Conservation (phyloP, 2,888 invertebrate genomes). For the Hirudinaria manillensis region DNA sequence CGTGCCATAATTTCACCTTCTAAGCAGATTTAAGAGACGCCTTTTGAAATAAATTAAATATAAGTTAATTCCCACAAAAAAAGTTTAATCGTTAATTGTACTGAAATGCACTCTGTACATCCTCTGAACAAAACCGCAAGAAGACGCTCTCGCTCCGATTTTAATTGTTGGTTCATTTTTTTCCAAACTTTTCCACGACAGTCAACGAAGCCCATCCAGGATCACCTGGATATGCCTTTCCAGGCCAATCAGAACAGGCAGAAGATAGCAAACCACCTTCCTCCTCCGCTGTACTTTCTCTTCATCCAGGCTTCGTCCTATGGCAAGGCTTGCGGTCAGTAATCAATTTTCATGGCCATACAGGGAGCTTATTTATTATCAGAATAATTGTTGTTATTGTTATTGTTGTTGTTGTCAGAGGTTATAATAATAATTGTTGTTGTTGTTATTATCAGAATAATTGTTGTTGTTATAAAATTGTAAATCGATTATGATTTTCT, state of each 20-base stretch:
- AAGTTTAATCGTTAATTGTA: too few species aligned
- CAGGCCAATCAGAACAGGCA: slow-evolving; percentile 74
- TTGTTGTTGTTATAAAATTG: too few species aligned
- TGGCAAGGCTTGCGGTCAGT: slow-evolving; percentile 65
- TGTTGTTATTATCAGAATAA: too few species aligned
- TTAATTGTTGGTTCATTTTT: not conserved
- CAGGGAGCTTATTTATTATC: slow-evolving; percentile 1
- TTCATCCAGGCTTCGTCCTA: slow-evolving; percentile 79
- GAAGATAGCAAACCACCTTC: slow-evolving; percentile 62
- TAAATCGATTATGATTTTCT: too few species aligned
- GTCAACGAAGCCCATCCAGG: slow-evolving; percentile 81
- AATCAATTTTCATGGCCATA: not conserved
- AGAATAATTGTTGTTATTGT: not conserved
- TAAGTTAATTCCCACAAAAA: too few species aligned
- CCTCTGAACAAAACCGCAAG: too few species aligned
- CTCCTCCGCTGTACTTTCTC: slow-evolving; percentile 75
- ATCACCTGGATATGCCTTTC: slow-evolving; percentile 73
- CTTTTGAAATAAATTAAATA: too few species aligned
- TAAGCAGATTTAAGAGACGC: not conserved
- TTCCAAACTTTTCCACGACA: slow-evolving; percentile 45
- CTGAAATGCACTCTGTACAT: too few species aligned
- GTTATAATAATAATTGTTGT: not conserved
- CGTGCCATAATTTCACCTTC: too few species aligned
- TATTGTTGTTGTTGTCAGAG: not conserved
- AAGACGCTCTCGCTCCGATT: too few species aligned